phyloP scores from a whole-genome alignment of 2,888 invertebrate genomes.

The Trimorus sp. region DNA sequence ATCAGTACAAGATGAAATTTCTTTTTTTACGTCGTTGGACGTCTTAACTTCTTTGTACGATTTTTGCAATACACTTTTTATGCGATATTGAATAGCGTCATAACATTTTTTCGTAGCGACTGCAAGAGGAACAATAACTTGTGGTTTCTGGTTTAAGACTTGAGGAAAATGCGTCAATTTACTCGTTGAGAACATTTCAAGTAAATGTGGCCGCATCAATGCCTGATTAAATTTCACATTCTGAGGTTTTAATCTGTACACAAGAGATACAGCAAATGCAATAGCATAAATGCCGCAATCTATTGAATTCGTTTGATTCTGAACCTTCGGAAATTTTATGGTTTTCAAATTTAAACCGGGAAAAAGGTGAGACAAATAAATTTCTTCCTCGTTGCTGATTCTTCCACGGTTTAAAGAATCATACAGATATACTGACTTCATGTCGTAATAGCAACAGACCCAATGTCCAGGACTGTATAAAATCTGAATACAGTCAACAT shows the following conservation, averaged over 20 bases:
- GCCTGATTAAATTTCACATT: not conserved
- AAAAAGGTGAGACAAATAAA: not conserved
- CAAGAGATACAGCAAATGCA: not conserved
- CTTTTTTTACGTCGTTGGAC: too few species aligned
- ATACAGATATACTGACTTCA: not conserved
- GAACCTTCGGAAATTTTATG: not conserved
- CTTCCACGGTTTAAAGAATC: not conserved
- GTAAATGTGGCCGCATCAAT: constrained; percentile 7
- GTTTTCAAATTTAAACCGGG: not conserved
- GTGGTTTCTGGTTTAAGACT: not conserved
- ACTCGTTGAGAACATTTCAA: not conserved
- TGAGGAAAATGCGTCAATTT: constrained; percentile 6
- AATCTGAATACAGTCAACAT: not conserved
- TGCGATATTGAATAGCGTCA: too few species aligned
- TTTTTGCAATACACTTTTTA: too few species aligned
- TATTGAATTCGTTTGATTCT: not conserved
- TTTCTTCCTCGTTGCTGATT: not conserved
- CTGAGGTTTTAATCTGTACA: not conserved
- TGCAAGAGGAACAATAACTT: not conserved
- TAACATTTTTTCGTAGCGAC: not conserved
- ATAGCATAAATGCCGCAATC: constrained; percentile 9
- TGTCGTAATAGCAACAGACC: not conserved
- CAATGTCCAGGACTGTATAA: not conserved
- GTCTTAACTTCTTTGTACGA: too few species aligned
- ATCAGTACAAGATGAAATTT: too few species aligned